Conservation (phyloP, 2,113 vertebrate species). For the Notiomystis cincta region DNA sequence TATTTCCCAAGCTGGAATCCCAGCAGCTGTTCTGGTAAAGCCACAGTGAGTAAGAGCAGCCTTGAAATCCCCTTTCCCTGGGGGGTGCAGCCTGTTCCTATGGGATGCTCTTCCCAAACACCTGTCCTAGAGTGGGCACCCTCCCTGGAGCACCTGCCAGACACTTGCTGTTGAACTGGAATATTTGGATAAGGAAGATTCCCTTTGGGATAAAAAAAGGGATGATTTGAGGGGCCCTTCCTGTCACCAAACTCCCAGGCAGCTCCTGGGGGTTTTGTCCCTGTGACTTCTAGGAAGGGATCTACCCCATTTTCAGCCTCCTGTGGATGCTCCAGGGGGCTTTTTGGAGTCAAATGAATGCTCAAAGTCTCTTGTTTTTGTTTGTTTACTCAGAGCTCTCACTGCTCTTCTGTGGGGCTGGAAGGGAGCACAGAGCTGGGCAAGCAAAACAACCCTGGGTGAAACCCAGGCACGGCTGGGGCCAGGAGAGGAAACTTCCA, state of each 20-base stretch:
- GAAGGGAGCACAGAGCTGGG: background rate
- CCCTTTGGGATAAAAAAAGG: background rate
- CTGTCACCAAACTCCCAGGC: background rate
- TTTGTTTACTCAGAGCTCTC: background rate
- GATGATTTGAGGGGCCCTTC: background rate
- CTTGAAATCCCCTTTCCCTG: background rate
- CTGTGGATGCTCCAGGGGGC: background rate
- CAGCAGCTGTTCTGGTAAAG: background rate
- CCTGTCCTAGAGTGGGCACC: fast-evolving
- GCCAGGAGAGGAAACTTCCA: background rate
- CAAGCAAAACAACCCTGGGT: background rate
- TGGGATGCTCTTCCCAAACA: background rate
- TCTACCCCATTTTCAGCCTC: background rate
- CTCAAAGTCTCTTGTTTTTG: background rate
- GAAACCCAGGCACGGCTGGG: background rate
- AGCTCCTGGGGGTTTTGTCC: background rate
- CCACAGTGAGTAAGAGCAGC: background rate
- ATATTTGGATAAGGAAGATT: background rate
- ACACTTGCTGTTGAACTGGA: background rate
- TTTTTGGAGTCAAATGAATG: fast-evolving
- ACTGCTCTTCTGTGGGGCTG: background rate
- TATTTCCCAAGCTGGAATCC: background rate
- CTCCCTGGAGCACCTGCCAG: background rate
- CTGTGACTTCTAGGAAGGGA: background rate
- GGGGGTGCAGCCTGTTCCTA: background rate